Evolutionary conservation across 2,113 vertebrate genomes (phyloP), one percentile per base, ranked within the genome.

Genomic region (Lampris megalopsis): DNA sequence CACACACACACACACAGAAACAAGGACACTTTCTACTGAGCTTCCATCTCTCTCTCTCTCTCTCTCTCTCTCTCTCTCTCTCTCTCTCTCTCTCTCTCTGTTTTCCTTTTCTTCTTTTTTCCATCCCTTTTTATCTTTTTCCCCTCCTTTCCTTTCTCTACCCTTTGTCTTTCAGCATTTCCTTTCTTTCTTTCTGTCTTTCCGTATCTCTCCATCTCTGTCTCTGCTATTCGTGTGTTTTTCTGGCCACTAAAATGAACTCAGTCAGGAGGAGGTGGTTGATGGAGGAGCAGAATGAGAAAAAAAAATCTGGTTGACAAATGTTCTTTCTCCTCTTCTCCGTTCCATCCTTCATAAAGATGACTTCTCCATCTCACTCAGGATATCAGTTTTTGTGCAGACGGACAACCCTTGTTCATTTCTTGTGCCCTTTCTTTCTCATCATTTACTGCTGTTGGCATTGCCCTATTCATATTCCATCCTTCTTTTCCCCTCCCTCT

Each of bases 11-110:
- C 79, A 43, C 49, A 41, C 74, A 58, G 68, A 56, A 58, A 35
- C 54, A 11, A 45, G 8, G 13, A 56, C 10, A 48, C 68, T 60
- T 58, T 4, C 79, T 66, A 71, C 68, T 85, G 58, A 60, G 80
- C 68, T 63, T 48, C 83, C 86, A 80, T 86, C 85, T 89, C 75
- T 59, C 77, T 85, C 68, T 82, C 81, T 63, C 62, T 65, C 70
- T 71, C 74, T 69, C 68, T 68, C 58, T 52, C 9, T 53, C 3
- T 38, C 43, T 47, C 35, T 47, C n/a, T 70, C 57, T 71, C 62
- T 9, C 59, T 71, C 81, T 66, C 45, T 81, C 70, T 47, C 70
- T 47, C 5, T 57, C 56, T 61, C 40, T 53, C 71, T 60, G 54
- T 81, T 62, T 71, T 53, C 67, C 57, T 7, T 77, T 45, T 86